Percentiles rank a stretch among this genome's conserved stretches.
Conservation (phyloP, 2,113 vertebrate species). For the Callionymus lyra region DNA sequence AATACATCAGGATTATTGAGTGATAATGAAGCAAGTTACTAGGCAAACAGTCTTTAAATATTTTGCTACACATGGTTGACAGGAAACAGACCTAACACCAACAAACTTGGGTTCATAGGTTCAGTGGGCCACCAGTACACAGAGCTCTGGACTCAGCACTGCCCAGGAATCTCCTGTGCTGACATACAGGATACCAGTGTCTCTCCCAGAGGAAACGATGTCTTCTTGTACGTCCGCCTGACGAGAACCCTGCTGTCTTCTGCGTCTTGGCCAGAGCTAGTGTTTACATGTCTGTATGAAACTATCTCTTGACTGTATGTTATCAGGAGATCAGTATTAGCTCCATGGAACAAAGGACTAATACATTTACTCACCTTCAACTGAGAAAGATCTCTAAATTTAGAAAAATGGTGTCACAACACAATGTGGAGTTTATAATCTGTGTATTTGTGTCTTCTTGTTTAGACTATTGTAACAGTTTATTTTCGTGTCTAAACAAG, state of each 20-base stretch:
- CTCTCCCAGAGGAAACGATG: constrained; percentile 58
- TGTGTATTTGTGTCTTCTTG: too few relatives aligned
- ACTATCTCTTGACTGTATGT: constrained; percentile 23
- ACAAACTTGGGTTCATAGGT: constrained; percentile 43
- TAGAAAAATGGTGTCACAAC: too few relatives aligned
- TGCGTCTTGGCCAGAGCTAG: constrained; percentile 29
- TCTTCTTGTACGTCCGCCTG: constrained; percentile 50
- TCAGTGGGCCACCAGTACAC: constrained; percentile 49
- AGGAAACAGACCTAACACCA: constrained; percentile 39
- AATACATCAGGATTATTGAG: constrained; percentile 24
- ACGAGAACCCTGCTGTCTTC: constrained; percentile 45
- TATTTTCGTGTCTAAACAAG: too few relatives aligned
- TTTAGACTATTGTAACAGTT: too few relatives aligned
- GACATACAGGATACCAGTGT: constrained; percentile 58
- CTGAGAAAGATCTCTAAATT: too few relatives aligned
- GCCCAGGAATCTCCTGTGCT: constrained; percentile 50
- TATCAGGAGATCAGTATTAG: constrained; percentile 3
- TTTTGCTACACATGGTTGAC: constrained; percentile 36
- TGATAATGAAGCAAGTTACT: constrained; percentile 33
- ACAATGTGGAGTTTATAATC: too few relatives aligned
- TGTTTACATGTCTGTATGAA: constrained; percentile 29
- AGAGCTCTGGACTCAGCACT: constrained; percentile 25
- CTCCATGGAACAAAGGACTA: not conserved
- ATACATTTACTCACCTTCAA: not conserved
- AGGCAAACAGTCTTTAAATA: constrained; percentile 26